These are phyloP conservation scores for Cristatella mucedo DNA, from an alignment of 2,888 invertebrate genomes.

Conservation along the genomic window DNA sequence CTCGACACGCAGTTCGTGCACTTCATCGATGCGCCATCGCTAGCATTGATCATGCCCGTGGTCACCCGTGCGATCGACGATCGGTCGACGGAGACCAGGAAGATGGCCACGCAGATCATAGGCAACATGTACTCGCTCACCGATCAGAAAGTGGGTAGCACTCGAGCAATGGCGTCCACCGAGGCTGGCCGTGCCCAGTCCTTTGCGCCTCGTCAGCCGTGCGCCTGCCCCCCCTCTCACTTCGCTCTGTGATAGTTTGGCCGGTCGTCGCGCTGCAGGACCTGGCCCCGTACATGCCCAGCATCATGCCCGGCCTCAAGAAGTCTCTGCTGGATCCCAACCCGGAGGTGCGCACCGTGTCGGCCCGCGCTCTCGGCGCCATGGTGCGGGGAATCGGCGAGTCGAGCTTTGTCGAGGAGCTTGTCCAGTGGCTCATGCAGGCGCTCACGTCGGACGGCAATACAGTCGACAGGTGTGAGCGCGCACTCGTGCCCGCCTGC, in stretches of 20 bases:
- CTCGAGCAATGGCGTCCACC: too few relatives aligned
- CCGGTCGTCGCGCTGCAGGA: too few relatives aligned
- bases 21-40: constrained; percentile 93
- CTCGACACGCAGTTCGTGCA: constrained; percentile 68
- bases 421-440: constrained; percentile 95
- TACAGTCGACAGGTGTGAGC: constrained; percentile 80
- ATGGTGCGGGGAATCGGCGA: constrained; percentile 97
- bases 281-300: constrained; percentile 81
- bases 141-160: constrained; percentile 61
- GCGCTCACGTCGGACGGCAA: constrained; percentile 84
- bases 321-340: constrained; percentile 89
- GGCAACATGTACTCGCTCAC: constrained; percentile 98
- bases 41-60: constrained; percentile 97
- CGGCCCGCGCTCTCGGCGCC: constrained; percentile 84
- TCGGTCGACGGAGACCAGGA: constrained; percentile 87
- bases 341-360: constrained; percentile 88
- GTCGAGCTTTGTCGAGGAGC: constrained; percentile 79
- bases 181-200: too few relatives aligned
- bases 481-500: too few relatives aligned
- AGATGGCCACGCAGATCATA: constrained; percentile 98
- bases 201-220: constrained; percentile 9
- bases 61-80: constrained; percentile 94
- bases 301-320: constrained; percentile 88
- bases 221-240: neutral
- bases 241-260: neutral